Base-by-base conservation (phyloP, 2,888 invertebrate genomes). In the Pelosia muscerda region DNA sequence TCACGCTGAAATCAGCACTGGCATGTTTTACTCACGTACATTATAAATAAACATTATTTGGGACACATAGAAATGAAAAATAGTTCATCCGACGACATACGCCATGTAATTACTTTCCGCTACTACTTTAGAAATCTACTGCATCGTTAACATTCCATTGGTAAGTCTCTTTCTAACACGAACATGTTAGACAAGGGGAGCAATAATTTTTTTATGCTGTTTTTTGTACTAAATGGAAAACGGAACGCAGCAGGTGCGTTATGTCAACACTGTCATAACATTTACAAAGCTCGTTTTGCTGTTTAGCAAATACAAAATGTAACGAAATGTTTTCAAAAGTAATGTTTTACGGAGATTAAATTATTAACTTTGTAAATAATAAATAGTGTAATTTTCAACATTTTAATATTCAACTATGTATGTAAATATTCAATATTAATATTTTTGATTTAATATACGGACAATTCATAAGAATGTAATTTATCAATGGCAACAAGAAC, bases 41-140 rank as follows among this genome's bases (percentile, higher is more conserved):
- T 89, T 89, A 87, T 88, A 90, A 88, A 89, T 90, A 90, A 89
- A 90, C 90, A 90, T 84, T 88, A 87, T 87, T 86, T 86, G 79
- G 87, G 84, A 81, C 90, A 89, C 87, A 82, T 83, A 86, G 83
- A 86, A 86, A 83, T 84, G 82, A 87, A 86, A 89, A 86, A 84
- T 84, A 85, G 78, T 84, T 81, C 73, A 75, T 74, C 76, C 71
- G 74, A 70, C 74, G 75, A 78, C 81, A 73, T 74, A 75, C 73
- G 75, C 78, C 77, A 78, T 79, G 75, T 77, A 79, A 72, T 68
- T 68, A 72, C 66, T 74, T 80, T 79, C 77, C 81, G 75, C 61
- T 26, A 34, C 22, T 54, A 28, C n/a, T 65, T 65, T 69, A 76
- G 71, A 72, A 68, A 77, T 68, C 61, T 22, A 13, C 25, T 58